Percentiles rank a stretch among this genome's conserved stretches.
Conservation (phyloP, 1,140 invertebrate genomes). For the Drosophila eugracilis region DNA sequence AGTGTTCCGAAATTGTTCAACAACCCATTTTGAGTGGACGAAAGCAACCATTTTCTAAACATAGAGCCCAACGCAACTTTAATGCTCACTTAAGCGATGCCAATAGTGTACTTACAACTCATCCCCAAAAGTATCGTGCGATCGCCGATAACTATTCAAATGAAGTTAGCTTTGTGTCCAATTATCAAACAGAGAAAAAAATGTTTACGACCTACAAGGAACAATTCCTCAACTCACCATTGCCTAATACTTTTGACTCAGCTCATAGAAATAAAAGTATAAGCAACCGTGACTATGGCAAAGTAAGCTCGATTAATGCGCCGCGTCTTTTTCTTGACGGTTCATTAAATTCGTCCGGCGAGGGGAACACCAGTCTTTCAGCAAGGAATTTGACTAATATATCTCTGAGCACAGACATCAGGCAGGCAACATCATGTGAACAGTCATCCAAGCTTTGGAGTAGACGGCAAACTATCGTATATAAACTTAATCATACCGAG, state of each 20-base stretch:
- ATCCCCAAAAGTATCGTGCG: slow-evolving; percentile 60
- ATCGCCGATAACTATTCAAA: slow-evolving; percentile 40
- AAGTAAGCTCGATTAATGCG: slow-evolving; percentile 65
- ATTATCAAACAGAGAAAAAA: too few relatives aligned
- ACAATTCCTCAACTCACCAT: slow-evolving; percentile 38
- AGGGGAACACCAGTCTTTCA: slow-evolving; percentile 59
- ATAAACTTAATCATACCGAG: slow-evolving; percentile 3
- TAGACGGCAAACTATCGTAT: slow-evolving; percentile 54
- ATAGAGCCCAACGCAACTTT: slow-evolving; percentile 41
- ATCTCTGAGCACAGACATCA: slow-evolving; percentile 40
- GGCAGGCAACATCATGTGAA: slow-evolving; percentile 18
- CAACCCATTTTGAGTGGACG: too few relatives aligned
- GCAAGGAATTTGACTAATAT: slow-evolving; percentile 37
- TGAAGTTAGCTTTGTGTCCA: not conserved
- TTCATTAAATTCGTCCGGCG: slow-evolving; percentile 71
- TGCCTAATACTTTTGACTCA: slow-evolving; percentile 52
- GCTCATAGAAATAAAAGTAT: slow-evolving; percentile 27
- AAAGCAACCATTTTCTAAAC: slow-evolving; percentile 56
- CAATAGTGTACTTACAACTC: slow-evolving; percentile 47
- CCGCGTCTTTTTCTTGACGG: slow-evolving; percentile 56
- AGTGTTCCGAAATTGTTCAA: too few relatives aligned
- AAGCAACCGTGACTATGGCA: slow-evolving; percentile 48
- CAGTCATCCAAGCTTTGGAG: slow-evolving; percentile 59
- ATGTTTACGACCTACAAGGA: too few relatives aligned
- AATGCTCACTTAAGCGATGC: slow-evolving; percentile 55